Base-by-base conservation (phyloP, 2,113 vertebrate species). In the Passer domesticus region DNA sequence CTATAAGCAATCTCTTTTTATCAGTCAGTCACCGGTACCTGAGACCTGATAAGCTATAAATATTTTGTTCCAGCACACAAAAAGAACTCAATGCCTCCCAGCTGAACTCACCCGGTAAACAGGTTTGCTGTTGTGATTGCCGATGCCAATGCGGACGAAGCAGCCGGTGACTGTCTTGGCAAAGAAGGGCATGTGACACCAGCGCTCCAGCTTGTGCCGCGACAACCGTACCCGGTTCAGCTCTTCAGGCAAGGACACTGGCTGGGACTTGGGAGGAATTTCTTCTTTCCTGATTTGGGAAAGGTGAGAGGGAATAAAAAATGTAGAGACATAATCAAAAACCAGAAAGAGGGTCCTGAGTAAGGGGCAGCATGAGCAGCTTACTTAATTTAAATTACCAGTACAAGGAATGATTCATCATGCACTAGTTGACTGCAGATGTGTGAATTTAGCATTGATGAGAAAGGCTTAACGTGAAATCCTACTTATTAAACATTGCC, bases 151-250 rank as follows among this genome's bases (percentile, higher is more conserved):
- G 47, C 99, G 98, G 46, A 99, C 99, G 83, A 99, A 99, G 97
- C 99, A 99, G 66, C 99, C 99, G 2, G 99, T 99, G 74, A 99
- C 99, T 0, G 99, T 99, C 97, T 99, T 99, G 52, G 99, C 98
- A 75, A 99, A 99, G 97, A 99, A 99, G 55, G 99, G 99, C 99
- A 99, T 99, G 93, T 99, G 99, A 97, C 99, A 99, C 99, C 99
- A 99, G 59, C 99, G 99, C 50, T 99, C 99, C 93, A 99, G 96
- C 94, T 99, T 99, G 97, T 99, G 99, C 79, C 99, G 98, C 0
- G 99, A 99, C 93, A 99, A 97, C 9, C 99, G 98, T n/a, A 99
- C 97, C 67, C 99, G 96, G 96, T 99, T 99, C 85, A 99, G 97
- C 30, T 99, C 99, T 62, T 99, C 99, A 4, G 99, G 99, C 43